phyloP scores from a whole-genome alignment of 2,888 invertebrate species.

The Buathra laborator region DNA sequence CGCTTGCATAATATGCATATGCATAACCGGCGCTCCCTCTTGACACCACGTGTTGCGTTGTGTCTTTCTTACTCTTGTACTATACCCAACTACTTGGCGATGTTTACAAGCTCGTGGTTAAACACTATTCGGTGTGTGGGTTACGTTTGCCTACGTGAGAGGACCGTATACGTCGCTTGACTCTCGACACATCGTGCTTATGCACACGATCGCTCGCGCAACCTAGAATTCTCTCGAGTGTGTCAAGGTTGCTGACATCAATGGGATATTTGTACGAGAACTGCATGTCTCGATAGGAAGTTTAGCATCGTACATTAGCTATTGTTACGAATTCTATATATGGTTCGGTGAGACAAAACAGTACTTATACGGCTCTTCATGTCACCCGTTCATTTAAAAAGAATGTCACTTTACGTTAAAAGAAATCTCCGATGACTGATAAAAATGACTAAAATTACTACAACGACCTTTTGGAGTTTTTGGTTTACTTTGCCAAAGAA shows the following conservation, averaged over 20 bases:
- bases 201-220: conserved; percentile 65
- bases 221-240: conserved; percentile 73
- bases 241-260: conserved; percentile 76
- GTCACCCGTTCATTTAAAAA: not conserved
- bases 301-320: not conserved
- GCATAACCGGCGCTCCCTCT: conserved; percentile 55
- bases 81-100: conserved; percentile 32
- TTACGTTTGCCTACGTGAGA: conserved; percentile 61
- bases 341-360: not conserved
- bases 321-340: conserved; percentile 16
- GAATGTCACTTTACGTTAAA: not conserved
- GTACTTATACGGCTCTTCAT: not conserved
- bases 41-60: conserved; percentile 36
- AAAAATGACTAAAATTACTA: not conserved
- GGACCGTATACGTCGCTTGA: conserved; percentile 49
- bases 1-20: conserved; percentile 62
- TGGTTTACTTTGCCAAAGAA: not conserved
- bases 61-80: conserved; percentile 25
- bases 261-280: conserved; percentile 68
- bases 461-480: not conserved
- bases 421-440: not conserved
- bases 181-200: conserved; percentile 53
- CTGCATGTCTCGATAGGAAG: conserved; percentile 9
- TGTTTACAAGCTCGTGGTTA: conserved; percentile 59
- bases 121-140: conserved; percentile 51